phyloP scores from a whole-genome alignment of 2,888 invertebrate genomes.

The Mycalesis mineus region DNA sequence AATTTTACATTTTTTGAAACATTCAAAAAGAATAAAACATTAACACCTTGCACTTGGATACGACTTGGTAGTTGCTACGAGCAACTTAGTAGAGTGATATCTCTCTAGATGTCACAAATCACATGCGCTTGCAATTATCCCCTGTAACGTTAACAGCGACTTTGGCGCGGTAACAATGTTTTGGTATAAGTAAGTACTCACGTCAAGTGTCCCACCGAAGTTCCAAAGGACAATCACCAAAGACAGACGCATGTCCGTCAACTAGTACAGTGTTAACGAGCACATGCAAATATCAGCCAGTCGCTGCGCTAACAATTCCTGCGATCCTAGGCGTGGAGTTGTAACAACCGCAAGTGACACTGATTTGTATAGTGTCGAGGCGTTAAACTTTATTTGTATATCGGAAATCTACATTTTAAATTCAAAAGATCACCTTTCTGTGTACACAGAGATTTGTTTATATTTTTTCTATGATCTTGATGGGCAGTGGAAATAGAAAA shows the following conservation, averaged over 20 bases:
- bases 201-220: constrained; percentile 23
- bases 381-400: constrained; percentile 12
- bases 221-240: constrained; percentile 51
- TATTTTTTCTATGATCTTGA: too few species aligned
- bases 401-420: constrained; percentile 7
- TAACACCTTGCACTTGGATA: background rate
- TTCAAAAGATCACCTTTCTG: background rate
- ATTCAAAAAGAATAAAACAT: background rate
- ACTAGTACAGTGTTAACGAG: constrained; percentile 66
- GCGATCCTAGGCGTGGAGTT: constrained; percentile 28
- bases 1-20: too few species aligned
- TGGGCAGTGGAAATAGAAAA: too few species aligned
- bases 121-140: constrained; percentile 23
- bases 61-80: background rate
- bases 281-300: constrained; percentile 67
- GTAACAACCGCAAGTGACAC: constrained; percentile 27
- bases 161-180: constrained; percentile 29
- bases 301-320: constrained; percentile 61
- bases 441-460: too few species aligned
- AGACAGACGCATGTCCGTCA: constrained; percentile 61
- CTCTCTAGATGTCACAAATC: constrained; percentile 24
- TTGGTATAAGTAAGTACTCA: constrained; percentile 34
- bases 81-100: constrained; percentile 13
- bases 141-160: constrained; percentile 18
- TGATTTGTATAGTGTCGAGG: constrained; percentile 18